Evolutionary conservation across 2,113 vertebrate species (phyloP).

Genomic region (Lepisosteus osseus): DNA sequence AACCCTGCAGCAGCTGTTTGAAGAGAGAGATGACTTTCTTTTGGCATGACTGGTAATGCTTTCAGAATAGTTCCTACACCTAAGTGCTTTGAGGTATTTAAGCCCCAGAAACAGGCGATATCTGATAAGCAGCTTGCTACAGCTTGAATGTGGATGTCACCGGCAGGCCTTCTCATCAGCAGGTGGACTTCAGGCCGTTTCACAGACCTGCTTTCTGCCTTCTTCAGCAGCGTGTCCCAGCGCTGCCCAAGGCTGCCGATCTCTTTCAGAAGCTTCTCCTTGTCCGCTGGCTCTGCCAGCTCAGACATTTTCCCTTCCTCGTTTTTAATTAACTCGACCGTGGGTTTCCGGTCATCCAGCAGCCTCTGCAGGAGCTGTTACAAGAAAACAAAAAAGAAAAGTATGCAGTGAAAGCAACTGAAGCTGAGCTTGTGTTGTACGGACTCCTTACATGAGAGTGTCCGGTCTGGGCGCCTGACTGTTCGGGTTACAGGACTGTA

Average conservation of each 20-base stretch:
- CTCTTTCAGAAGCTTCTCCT: constrained; percentile 86
- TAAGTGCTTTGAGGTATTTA: no score
- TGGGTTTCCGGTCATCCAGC: constrained; percentile 88
- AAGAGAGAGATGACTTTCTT: no score
- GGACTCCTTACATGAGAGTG: no score
- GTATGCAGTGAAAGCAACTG: background rate
- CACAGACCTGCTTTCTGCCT: constrained; percentile 86
- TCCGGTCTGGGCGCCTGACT: no score
- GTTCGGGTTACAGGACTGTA: no score
- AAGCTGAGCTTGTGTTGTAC: background rate
- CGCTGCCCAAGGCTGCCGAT: constrained; percentile 81
- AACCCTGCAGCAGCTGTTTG: no score
- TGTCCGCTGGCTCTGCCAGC: constrained; percentile 83
- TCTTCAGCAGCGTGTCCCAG: constrained; percentile 87
- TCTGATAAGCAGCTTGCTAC: no score
- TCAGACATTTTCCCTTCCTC: constrained; percentile 89
- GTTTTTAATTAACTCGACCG: constrained; percentile 86
- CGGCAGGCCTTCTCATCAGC: no score
- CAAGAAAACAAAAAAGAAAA: constrained; percentile 29
- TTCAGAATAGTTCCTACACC: no score
- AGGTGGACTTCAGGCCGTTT: background rate
- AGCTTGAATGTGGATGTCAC: no score
- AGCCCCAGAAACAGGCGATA: no score
- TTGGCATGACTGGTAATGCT: no score
- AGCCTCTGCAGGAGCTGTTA: constrained; percentile 88